Evolutionary conservation across 2,113 vertebrate genomes (phyloP), one percentile per base, ranked within the genome.

Genomic region (Syrmaticus mikado): DNA sequence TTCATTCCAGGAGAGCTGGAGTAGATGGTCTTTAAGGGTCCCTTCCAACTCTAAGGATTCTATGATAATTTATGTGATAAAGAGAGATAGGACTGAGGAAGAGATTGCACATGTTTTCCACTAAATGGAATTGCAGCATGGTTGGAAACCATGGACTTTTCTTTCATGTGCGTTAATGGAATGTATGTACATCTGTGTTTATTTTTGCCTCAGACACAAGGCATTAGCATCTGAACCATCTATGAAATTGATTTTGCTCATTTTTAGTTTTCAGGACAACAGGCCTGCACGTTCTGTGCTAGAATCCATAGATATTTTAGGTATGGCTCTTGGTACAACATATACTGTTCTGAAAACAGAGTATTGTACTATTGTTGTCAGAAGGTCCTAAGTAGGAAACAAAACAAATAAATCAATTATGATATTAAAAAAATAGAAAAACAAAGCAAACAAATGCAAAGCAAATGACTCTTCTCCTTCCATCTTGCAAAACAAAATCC

Each of bases 401-500:
- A 77, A 82, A 88, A 41, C 46, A 46, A 93, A 53, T 8, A 68
- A 75, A 80, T 90, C 27, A 32, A 43, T 38, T 67, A 38, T 43
- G 89, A 84, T 87, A 77, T 28, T 73, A 90, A 32, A 70, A 40
- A 80, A 30, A 57, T 32, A 32, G 58, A 89, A 57, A 78, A 76
- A 52, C 18, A 79, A 81, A 64, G 55, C 60, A 72, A 86, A 75
- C 27, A 70, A 77, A n/a, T n/a, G n/a, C n/a, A n/a, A n/a, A n/a
- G n/a, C n/a, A n/a, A n/a, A 77, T 17, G 20, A 4, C 38, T 79
- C 30, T 65, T 77, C 34, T 82, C 34, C 60, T 10, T 8, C 34
- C 43, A 55, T 93, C 88, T 83, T 94, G 92, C 88, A 82, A 89
- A 95, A 90, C 40, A 79, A 95, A 94, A 90, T 80, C 48, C 32